These are phyloP conservation scores for Leiothrix lutea DNA, from an alignment of 2,113 vertebrate species.

Conservation along the genomic window DNA sequence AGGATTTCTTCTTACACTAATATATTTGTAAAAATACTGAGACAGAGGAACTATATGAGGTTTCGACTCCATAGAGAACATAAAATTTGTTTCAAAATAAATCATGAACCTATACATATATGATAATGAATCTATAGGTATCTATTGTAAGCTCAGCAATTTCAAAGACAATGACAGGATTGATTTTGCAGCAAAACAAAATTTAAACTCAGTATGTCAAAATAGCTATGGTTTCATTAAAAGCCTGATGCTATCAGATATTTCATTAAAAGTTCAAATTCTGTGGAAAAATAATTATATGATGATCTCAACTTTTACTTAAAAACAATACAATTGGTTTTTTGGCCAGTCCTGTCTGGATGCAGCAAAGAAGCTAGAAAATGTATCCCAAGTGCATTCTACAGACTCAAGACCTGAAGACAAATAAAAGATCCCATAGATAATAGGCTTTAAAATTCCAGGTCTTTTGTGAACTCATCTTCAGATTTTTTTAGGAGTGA, in stretches of 20 bases:
- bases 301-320: not conserved
- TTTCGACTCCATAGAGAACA: not conserved
- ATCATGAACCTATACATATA: not conserved
- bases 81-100: not conserved
- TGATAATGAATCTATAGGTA: not conserved
- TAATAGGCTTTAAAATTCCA: not conserved
- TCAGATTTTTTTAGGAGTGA: not conserved
- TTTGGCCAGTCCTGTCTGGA: not conserved
- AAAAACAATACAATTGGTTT: not conserved
- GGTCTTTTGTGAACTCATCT: not conserved
- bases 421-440: not conserved
- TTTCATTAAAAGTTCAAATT: not conserved
- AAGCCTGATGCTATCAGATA: not conserved
- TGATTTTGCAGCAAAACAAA: not conserved
- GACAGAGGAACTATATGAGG: not conserved
- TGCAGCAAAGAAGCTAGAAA: not conserved
- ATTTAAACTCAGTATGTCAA: not conserved
- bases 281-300: not conserved
- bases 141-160: not conserved
- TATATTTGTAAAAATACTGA: not conserved
- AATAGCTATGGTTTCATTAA: not conserved
- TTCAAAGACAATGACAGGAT: not conserved
- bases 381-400: not conserved
- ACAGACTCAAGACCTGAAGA: not conserved
- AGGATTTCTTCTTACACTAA: not conserved